A percentile compares a stretch with the other conserved stretches of the same genome.
phyloP scores from a whole-genome alignment of 2,797 vertebrate species.

The Pangasius larnaudii region DNA sequence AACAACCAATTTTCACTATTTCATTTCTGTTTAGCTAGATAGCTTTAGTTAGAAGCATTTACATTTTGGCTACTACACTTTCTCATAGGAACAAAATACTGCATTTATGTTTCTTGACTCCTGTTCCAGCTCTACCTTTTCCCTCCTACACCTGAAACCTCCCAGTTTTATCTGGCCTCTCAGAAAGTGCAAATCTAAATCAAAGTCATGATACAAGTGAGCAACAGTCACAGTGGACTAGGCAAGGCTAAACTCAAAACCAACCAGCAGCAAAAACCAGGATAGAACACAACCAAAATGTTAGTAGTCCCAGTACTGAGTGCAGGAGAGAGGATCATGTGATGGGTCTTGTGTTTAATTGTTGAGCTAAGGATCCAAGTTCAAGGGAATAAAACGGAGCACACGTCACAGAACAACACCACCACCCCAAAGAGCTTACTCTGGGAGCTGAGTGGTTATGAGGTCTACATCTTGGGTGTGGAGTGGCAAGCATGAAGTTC shows the following conservation, averaged over 20 bases:
- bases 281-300: not conserved
- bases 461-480: not conserved
- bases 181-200: not conserved
- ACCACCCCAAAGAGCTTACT: too few relatives aligned
- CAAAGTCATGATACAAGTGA: not conserved
- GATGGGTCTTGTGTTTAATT: not conserved
- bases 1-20: not conserved
- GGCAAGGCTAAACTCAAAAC: not conserved
- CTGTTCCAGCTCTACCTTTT: not conserved
- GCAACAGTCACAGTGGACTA: not conserved
- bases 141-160: not conserved
- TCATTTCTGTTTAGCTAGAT: not conserved
- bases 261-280: not conserved
- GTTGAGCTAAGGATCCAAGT: too few relatives aligned
- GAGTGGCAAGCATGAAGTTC: not conserved
- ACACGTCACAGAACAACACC: too few relatives aligned
- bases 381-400: too few relatives aligned
- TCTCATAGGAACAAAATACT: not conserved
- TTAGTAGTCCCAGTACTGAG: not conserved
- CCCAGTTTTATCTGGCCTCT: not conserved
- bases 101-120: not conserved
- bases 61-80: not conserved
- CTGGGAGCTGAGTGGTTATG: too few relatives aligned
- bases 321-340: not conserved
- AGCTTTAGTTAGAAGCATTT: not conserved